Evolutionary conservation across 2,888 invertebrate genomes (phyloP), one percentile per base, ranked within the genome.

Genomic region (Herminia tarsipennalis): DNA sequence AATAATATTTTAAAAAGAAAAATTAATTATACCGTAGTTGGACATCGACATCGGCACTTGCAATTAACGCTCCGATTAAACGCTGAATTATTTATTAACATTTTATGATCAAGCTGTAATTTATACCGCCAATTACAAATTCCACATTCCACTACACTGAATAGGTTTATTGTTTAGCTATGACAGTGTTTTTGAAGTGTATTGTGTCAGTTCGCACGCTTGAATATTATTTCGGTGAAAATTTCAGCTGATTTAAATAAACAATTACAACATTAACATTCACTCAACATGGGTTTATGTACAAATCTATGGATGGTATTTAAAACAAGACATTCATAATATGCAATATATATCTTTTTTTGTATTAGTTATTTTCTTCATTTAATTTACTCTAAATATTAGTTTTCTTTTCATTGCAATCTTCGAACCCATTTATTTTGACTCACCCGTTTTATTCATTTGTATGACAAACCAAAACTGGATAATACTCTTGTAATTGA

Each of bases 11-110:
- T 75, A 71, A 72, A 69, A 66, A 63, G 56, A 70, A 73, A 74
- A 72, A 71, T 57, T 67, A 49, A 67, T 73, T 66, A 49, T 59
- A 43, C 46, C 44, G 10, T 34, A 27, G 38, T 25, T 36, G 41
- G 30, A 27, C 35, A 37, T 32, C 49, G 41, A 35, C 37, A 28
- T 40, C 53, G 44, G 57, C 45, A 41, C 21, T 40, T 44, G 68
- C 73, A 76, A 82, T 82, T 81, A 82, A 71, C 73, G 76, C 63
- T 57, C 55, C 71, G 71, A 78, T 81, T 81, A 78, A 73, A 76
- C 52, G 66, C 67, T 76, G 77, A 77, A 81, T 76, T 73, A 78
- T 78, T 76, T 76, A 81, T 78, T 72, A 74, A 68, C 61, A 70
- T 73, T 71, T 66, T 66, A 71, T 68, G 70, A 73, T 63, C 59